A percentile compares a stretch with the other conserved stretches of the same genome.
phyloP scores from a whole-genome alignment of 2,797 vertebrate genomes.

The Sternarchorhynchus goeldii region DNA sequence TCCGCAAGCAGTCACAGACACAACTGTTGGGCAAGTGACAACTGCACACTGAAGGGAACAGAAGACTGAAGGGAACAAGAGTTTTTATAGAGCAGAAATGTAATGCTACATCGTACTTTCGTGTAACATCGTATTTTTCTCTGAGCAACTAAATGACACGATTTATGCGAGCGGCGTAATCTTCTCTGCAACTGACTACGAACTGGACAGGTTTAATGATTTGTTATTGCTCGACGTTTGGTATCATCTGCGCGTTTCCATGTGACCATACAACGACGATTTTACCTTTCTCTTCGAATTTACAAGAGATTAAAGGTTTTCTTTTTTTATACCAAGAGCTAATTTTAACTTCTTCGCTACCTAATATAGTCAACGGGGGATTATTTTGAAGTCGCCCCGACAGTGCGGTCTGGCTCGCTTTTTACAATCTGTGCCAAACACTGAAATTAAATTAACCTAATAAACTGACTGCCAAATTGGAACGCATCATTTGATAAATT shows the following conservation, averaged over 20 bases:
- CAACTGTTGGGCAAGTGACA: neutral
- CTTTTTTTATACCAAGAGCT: conserved; percentile 17
- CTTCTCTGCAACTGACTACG: too few species aligned
- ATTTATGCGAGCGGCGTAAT: too few species aligned
- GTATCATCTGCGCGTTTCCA: too few species aligned
- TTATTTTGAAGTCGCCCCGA: conserved; percentile 61
- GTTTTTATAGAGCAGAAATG: too few species aligned
- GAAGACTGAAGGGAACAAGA: conserved; percentile 13
- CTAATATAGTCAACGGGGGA: conserved; percentile 67
- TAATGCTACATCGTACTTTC: too few species aligned
- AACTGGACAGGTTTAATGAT: too few species aligned
- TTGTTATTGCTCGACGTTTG: too few species aligned
- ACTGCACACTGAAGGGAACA: neutral
- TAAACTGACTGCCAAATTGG: neutral
- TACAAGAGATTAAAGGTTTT: neutral
- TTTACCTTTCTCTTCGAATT: neutral
- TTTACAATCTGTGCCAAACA: neutral
- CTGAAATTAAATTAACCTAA: neutral
- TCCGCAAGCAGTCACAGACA: neutral
- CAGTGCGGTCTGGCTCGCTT: conserved; percentile 41
- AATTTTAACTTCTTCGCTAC: conserved; percentile 60
- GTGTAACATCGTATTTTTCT: too few species aligned
- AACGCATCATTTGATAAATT: too few species aligned
- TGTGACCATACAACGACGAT: neutral
- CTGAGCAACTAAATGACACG: too few species aligned